These are phyloP conservation scores for Chromobotia macracanthus DNA, from an alignment of 2,797 vertebrate genomes.

Conservation along the genomic window DNA sequence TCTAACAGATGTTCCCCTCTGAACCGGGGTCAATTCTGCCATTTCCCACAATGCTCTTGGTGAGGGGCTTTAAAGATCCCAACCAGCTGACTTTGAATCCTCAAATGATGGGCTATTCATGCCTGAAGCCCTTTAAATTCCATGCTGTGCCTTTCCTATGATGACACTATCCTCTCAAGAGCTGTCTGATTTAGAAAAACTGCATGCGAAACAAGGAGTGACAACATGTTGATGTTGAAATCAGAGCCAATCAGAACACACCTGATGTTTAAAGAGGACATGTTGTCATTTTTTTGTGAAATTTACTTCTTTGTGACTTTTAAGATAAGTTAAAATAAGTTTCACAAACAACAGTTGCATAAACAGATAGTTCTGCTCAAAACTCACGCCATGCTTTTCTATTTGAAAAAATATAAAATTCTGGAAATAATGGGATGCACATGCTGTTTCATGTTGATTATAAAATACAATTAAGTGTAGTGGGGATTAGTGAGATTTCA, in stretches of 20 bases:
- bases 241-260: neutral
- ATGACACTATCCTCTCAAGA: neutral
- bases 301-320: too few species aligned
- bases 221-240: neutral
- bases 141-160: neutral
- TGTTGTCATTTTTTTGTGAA: neutral
- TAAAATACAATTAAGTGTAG: too few species aligned
- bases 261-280: neutral
- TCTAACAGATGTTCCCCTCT: constrained; percentile 71
- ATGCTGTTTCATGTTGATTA: too few species aligned
- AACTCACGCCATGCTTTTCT: neutral
- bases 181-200: too few species aligned
- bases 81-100: constrained; percentile 52
- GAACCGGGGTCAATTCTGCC: constrained; percentile 62
- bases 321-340: neutral
- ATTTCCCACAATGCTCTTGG: constrained; percentile 63
- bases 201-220: neutral
- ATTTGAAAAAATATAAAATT: neutral
- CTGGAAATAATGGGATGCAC: neutral
- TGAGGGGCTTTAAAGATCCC: constrained; percentile 61
- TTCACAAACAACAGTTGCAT: too few species aligned
- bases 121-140: constrained; percentile 8
- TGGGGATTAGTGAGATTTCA: too few species aligned
- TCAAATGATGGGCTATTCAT: constrained; percentile 57
- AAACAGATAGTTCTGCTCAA: neutral